These are phyloP conservation scores for Acanthurus lineatus DNA, from an alignment of 2,797 vertebrate species.

Conservation along the genomic window DNA sequence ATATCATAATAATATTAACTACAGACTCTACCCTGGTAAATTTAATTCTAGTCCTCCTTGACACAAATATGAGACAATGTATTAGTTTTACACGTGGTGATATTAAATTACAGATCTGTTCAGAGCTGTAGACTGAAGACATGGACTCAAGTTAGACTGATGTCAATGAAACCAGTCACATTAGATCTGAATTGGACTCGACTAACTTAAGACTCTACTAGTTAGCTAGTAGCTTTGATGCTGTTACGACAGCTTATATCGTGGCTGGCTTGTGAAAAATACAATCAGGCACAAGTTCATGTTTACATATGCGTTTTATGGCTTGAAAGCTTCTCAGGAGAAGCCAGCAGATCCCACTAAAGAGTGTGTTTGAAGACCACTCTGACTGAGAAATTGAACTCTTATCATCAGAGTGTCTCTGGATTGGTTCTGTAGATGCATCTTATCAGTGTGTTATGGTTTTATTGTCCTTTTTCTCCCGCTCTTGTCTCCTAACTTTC, in stretches of 20 bases:
- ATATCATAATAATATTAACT: background rate
- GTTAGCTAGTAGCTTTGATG: no score
- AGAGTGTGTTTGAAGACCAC: constrained; percentile 1
- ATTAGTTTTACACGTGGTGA: background rate
- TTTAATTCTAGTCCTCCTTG: background rate
- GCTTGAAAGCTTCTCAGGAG: constrained; percentile 3
- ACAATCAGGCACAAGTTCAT: background rate
- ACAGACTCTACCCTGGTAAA: background rate
- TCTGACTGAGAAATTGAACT: background rate
- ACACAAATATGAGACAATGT: background rate
- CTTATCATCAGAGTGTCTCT: constrained; percentile 4
- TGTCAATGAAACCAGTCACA: background rate
- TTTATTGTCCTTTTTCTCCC: background rate
- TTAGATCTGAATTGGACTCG: background rate
- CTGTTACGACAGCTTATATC: no score
- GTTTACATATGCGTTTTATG: background rate
- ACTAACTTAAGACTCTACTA: no score
- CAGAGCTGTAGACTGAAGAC: background rate
- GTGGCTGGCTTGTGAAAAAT: no score
- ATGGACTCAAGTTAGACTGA: background rate
- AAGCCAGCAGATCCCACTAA: background rate
- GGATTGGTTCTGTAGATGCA: background rate
- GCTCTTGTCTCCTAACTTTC: background rate
- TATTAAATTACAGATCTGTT: background rate
- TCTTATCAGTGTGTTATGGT: constrained; percentile 11